phyloP scores from a whole-genome alignment of 1,140 invertebrate species.

The Drosophila murphyi region DNA sequence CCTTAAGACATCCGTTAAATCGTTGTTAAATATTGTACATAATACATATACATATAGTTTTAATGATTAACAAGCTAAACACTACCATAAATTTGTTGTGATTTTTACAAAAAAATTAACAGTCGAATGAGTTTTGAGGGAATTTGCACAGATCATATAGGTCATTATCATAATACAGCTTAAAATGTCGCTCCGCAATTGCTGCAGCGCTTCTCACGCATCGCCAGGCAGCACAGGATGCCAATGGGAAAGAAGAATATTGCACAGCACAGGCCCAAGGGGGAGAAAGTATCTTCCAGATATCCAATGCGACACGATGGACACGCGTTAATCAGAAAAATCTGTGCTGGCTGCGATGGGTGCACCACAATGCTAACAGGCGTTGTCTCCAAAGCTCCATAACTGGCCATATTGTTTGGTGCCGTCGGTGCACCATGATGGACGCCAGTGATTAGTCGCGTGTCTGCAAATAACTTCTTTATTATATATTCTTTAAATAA shows the following conservation, averaged over 20 bases:
- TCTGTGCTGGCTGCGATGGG: slow-evolving; percentile 85
- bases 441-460: slow-evolving; percentile 53
- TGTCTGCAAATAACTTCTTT: slow-evolving; percentile 26
- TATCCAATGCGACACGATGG: slow-evolving; percentile 92
- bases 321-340: slow-evolving; percentile 91
- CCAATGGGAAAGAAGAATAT: slow-evolving; percentile 93
- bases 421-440: slow-evolving; percentile 52
- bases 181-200: slow-evolving; percentile 91
- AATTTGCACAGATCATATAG: slow-evolving; percentile 11
- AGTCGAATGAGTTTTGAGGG: slow-evolving; percentile 22
- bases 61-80: slow-evolving; percentile 55
- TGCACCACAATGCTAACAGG: slow-evolving; percentile 75
- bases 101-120: slow-evolving; percentile 33
- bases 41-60: slow-evolving; percentile 31
- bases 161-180: background rate
- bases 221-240: slow-evolving; percentile 90
- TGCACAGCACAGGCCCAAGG: slow-evolving; percentile 90
- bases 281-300: slow-evolving; percentile 91
- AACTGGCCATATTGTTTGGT: slow-evolving; percentile 63
- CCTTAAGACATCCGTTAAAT: slow-evolving; percentile 12
- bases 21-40: slow-evolving; percentile 3
- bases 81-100: slow-evolving; percentile 50
- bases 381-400: slow-evolving; percentile 76
- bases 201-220: slow-evolving; percentile 90
- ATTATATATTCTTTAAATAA: background rate